A percentile compares a stretch with the other conserved stretches of the same genome.
Conservation (phyloP, 1,140 invertebrate genomes). For the Popillia japonica region DNA sequence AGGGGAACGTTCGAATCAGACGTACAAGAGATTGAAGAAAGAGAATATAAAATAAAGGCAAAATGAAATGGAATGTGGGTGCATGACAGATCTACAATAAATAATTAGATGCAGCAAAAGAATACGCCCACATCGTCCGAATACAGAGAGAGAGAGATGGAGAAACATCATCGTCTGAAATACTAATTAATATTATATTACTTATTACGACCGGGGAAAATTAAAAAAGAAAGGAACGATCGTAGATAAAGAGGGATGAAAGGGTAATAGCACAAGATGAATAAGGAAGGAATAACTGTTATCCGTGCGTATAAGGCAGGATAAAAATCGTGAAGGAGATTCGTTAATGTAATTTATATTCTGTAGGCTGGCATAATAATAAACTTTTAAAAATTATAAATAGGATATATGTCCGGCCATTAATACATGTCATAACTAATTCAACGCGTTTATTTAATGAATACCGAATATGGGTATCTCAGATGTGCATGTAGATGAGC, state of each 20-base stretch:
- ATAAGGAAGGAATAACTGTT: background rate
- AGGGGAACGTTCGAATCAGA: background rate
- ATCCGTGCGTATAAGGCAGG: background rate
- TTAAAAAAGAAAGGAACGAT: constrained; percentile 3
- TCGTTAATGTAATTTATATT: constrained; percentile 35
- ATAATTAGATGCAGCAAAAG: constrained; percentile 31
- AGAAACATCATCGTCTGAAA: background rate
- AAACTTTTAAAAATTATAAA: constrained; percentile 34
- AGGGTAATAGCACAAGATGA: background rate
- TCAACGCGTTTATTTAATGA: constrained; percentile 27
- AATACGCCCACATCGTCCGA: constrained; percentile 5
- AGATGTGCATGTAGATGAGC: background rate
- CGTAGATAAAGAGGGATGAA: no score
- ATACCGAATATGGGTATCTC: constrained; percentile 17
- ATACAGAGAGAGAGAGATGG: no score
- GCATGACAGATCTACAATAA: constrained; percentile 27
- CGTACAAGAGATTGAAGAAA: constrained; percentile 3
- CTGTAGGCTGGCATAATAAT: constrained; percentile 26
- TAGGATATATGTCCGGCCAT: constrained; percentile 28
- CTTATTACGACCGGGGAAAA: constrained; percentile 1
- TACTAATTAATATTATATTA: constrained; percentile 36
- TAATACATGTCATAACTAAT: constrained; percentile 33
- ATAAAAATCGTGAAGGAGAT: background rate
- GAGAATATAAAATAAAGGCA: constrained; percentile 11
- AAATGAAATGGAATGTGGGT: constrained; percentile 31